Evolutionary conservation across 2,797 vertebrate species (phyloP), one percentile per base, ranked within the genome.

Genomic region (Phrynocephalus vlangalii): DNA sequence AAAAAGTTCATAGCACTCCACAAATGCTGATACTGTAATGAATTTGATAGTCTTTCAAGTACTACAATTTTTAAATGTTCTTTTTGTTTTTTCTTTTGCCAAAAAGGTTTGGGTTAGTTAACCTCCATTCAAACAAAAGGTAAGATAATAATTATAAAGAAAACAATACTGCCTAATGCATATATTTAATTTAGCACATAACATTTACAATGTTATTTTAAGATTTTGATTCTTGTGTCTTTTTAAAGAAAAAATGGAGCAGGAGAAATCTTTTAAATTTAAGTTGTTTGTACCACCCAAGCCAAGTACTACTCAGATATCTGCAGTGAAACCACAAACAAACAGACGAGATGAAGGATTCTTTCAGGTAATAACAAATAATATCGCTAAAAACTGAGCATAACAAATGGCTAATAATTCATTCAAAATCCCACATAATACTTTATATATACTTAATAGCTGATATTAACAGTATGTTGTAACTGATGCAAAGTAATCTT

Each of bases 231-330:
- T 38, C 18, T 52, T 79, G 5, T 73, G 10, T 56, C 48, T 83
- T 85, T 16, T 50, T 20, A 73, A n/a, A 7, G 5, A 81, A 63
- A 78, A 88, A 30, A 97, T 97, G 97, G 96, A 97, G 2, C 96
- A 95, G 67, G 96, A 96, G 66, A 96, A 95, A 63, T 91, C 94
- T 0, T 96, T 97, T 85, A 91, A 91, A 3, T 96, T 97, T 87
- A 91, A 89, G 6, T 15, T 97, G 86, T 97, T 96, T 33, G 86
- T 97, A 1, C 96, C 97, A 0, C 96, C 96, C n/a, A 94, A 95
- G 2, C 81, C 95, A 5, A 92, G 88, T 80, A 87, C 93, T 8
- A 93, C 96, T 0, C 97, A 96, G 8, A 94, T 96, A 63, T 95
- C 96, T 8, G 96, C 96, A 0, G 96, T 96, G 26, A 97, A 95